Evolutionary conservation across 2,113 vertebrate species (phyloP).

Genomic region (Anhinga rufa): DNA sequence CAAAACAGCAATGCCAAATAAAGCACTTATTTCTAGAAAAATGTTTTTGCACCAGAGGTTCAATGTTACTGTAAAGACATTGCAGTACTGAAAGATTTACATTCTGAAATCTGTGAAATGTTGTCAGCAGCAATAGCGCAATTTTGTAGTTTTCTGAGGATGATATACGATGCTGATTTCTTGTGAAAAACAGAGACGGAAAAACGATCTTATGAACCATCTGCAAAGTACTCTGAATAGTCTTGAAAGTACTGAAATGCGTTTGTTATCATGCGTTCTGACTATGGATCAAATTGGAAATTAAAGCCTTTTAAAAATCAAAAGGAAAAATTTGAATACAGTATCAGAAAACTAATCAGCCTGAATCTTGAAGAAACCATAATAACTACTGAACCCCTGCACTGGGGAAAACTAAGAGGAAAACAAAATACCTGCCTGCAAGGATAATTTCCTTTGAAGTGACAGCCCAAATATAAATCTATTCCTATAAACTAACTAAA

Average conservation of each 20-base stretch:
- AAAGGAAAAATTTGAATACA: constrained; percentile 45
- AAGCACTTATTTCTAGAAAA: neutral
- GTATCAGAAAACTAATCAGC: constrained; percentile 58
- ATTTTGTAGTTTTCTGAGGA: neutral
- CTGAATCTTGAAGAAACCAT: constrained; percentile 54
- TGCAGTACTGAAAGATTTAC: neutral
- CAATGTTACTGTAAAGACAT: neutral
- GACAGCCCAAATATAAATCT: constrained; percentile 20
- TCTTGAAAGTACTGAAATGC: constrained; percentile 39
- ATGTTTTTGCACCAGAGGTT: neutral
- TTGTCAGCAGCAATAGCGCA: neutral
- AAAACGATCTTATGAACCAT: neutral
- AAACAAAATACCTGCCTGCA: constrained; percentile 52
- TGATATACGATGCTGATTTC: neutral
- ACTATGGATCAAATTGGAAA: constrained; percentile 53
- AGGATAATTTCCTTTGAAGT: constrained; percentile 21
- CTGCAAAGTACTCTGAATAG: constrained; percentile 20
- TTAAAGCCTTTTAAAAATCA: constrained; percentile 62
- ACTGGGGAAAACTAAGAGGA: constrained; percentile 35
- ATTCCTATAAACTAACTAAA: neutral
- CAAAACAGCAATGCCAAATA: neutral
- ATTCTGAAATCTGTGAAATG: neutral
- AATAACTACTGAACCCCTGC: constrained; percentile 63
- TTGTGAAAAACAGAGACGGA: constrained; percentile 19
- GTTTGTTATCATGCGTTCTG: constrained; percentile 26